These are phyloP conservation scores for Petrosia ficiformis DNA, from an alignment of 37 sponge, comb jelly and placozoan genomes.

Conservation along the genomic window DNA sequence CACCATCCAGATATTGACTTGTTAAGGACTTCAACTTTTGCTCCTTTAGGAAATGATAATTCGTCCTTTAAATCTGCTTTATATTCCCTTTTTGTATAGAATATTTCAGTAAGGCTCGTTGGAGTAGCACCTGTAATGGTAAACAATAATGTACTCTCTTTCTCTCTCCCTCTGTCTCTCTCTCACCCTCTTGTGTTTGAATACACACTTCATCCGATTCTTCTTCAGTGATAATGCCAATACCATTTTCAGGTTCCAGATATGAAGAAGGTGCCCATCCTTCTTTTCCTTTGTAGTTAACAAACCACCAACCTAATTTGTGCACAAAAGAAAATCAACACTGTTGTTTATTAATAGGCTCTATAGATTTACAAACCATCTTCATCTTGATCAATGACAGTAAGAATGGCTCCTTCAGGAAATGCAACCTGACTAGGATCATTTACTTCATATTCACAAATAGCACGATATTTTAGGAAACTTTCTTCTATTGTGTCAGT, in stretches of 20 bases:
- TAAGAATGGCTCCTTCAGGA: constrained; percentile 26
- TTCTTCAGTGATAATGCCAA: background rate
- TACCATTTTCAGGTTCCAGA: constrained; percentile 20
- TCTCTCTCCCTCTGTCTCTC: too few relatives aligned
- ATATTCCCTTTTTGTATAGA: constrained; percentile 38
- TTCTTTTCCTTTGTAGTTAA: constrained; percentile 10
- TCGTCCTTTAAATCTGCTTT: constrained; percentile 53
- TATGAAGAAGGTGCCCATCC: constrained; percentile 70
- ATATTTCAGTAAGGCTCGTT: constrained; percentile 24
- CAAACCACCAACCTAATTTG: constrained; percentile 80
- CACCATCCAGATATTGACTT: constrained; percentile 72
- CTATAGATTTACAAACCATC: constrained; percentile 35
- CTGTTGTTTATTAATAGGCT: background rate
- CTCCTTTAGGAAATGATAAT: constrained; percentile 36
- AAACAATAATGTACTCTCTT: too few relatives aligned
- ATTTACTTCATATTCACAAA: constrained; percentile 42
- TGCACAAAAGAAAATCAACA: too few relatives aligned
- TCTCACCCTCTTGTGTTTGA: too few relatives aligned
- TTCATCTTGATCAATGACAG: constrained; percentile 55
- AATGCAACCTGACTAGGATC: constrained; percentile 42
- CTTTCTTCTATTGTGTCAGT: too few relatives aligned
- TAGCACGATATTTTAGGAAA: constrained; percentile 27
- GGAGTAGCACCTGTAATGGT: background rate
- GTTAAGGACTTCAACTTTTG: constrained; percentile 36
- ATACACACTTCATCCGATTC: background rate